Evolutionary conservation across 1,140 invertebrate genomes (phyloP), one percentile per base, ranked within the genome.

Genomic region (Battus philenor): DNA sequence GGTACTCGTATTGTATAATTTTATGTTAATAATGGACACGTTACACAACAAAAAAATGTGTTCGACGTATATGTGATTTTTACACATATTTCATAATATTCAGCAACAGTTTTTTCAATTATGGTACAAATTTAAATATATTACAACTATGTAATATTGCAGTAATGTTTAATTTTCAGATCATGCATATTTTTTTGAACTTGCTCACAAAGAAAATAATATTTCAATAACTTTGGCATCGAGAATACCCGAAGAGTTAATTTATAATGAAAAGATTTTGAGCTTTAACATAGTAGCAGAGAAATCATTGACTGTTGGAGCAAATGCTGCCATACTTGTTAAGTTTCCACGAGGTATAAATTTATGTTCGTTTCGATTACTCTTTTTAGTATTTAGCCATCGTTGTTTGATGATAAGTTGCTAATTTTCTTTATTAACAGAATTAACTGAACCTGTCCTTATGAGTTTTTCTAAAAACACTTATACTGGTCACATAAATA

Each of bases 231-330:
- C 36, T 9, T 17, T 67, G 5, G 39, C 26, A 27, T 49, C 54
- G 1, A 3, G 20, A 4, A 68, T 78, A 17, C 74, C 74, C 2
- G 49, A 59, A 52, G 65, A 70, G 16, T 17, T 75, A 2, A 75
- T 78, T 41, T 69, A 64, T 47, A 48, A 34, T n/a, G 59, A 72
- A 44, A 74, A 78, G 38, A 47, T 58, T 11, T 55, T 78, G 10
- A 7, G 67, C 8, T 68, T 78, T 11, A 67, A 58, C 43, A 38
- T 75, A 24, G 24, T 66, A 22, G 74, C 74, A 11, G 48, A 54
- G 16, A 78, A 71, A 49, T 39, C 55, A 15, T 29, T 59, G 5
- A 71, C 67, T 13, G 68, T 78, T 2, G 71, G 68, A 4, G 63
- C 60, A 2, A 65, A 60, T 26, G 52, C 74, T n/a, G 56, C 56